These are phyloP conservation scores for Garrulus glandarius DNA, from an alignment of 2,797 vertebrate species.

Conservation along the genomic window DNA sequence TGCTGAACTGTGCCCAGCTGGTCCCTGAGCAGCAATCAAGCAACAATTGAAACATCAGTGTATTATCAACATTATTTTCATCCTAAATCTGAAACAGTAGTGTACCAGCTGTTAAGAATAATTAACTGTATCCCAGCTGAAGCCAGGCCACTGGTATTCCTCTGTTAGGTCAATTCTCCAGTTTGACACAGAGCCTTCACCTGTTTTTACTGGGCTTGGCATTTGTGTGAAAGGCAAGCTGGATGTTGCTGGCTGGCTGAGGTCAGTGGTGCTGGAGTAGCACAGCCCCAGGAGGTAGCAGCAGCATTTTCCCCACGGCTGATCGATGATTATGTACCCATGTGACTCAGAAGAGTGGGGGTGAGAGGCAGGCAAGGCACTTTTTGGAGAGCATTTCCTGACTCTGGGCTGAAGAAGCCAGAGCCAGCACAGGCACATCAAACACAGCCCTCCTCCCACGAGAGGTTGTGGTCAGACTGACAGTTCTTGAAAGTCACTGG, in stretches of 20 bases:
- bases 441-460: background rate
- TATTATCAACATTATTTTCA: background rate
- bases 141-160: background rate
- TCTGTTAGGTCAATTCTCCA: background rate
- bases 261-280: background rate
- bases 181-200: rapidly evolving
- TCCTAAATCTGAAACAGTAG: background rate
- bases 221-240: background rate
- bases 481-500: background rate
- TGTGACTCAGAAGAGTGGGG: background rate
- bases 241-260: background rate
- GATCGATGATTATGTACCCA: rapidly evolving
- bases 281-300: background rate
- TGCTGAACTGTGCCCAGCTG: background rate
- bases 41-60: background rate
- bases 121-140: background rate
- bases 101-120: background rate
- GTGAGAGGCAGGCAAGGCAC: background rate
- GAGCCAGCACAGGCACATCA: background rate
- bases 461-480: background rate
- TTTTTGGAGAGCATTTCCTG: rapidly evolving
- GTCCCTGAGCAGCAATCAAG: background rate
- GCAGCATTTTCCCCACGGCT: background rate
- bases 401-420: background rate
- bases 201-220: background rate